Conservation (phyloP, 2,113 vertebrate genomes). For the Alethe castanea region DNA sequence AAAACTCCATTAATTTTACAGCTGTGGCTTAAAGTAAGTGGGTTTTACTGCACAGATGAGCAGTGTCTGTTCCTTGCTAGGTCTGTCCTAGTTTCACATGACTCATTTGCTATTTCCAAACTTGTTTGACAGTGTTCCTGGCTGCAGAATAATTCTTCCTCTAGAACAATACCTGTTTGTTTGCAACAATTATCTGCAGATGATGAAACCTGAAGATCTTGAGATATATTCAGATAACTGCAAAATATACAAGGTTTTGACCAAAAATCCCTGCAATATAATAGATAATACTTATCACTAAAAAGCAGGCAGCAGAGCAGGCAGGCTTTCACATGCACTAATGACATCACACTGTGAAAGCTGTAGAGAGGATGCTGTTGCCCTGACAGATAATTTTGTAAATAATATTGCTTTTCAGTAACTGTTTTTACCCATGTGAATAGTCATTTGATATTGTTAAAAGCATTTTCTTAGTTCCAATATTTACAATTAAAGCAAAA, state of each 20-base stretch:
- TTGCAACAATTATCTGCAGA: constrained; percentile 16
- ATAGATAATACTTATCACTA: constrained; percentile 51
- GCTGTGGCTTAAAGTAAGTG: neutral
- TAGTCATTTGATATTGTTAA: neutral
- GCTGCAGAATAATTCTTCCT: neutral
- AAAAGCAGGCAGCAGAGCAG: constrained; percentile 38
- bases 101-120: neutral
- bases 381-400: neutral
- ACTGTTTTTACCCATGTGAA: neutral
- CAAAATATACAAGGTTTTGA: neutral
- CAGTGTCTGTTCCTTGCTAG: neutral
- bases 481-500: constrained; percentile 36
- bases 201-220: constrained; percentile 24
- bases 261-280: constrained; percentile 16
- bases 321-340: neutral
- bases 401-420: constrained; percentile 2
- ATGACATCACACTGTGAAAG: neutral
- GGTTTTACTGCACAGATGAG: constrained; percentile 4
- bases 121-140: neutral
- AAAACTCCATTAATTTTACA: constrained; percentile 34
- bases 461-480: neutral
- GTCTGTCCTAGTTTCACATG: neutral
- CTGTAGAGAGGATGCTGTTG: neutral
- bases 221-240: neutral
- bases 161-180: constrained; percentile 16